These are phyloP conservation scores for Oncorhynchus nerka DNA, from an alignment of 2,113 vertebrate species.

Conservation along the genomic window DNA sequence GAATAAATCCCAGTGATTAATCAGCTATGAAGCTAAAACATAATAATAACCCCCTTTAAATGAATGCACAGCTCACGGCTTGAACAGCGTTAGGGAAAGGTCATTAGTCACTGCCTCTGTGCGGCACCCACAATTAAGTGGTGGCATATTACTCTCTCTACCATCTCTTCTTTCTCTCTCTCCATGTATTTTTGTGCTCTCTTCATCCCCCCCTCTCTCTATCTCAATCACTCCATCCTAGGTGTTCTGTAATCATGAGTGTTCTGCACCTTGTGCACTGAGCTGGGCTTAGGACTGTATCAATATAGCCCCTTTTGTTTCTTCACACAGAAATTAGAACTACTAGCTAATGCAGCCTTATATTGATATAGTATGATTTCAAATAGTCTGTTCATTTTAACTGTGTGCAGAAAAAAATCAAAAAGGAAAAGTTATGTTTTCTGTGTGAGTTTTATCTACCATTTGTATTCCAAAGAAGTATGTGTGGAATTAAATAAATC, in stretches of 20 bases:
- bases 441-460: slow-evolving; percentile 55
- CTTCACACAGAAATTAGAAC: background rate
- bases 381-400: background rate
- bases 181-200: slow-evolving; percentile 24
- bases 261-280: slow-evolving; percentile 1
- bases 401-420: background rate
- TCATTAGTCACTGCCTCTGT: slow-evolving; percentile 72
- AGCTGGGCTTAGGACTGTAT: background rate
- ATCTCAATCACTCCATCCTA: slow-evolving; percentile 18
- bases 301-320: background rate
- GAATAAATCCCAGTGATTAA: slow-evolving; percentile 71
- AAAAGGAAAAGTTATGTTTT: slow-evolving; percentile 29
- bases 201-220: slow-evolving; percentile 39
- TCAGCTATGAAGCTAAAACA: slow-evolving; percentile 74
- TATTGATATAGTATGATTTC: too few relatives aligned
- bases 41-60: slow-evolving; percentile 77
- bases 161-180: slow-evolving; percentile 17
- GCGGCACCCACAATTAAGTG: slow-evolving; percentile 72
- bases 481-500: slow-evolving; percentile 47
- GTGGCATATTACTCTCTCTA: slow-evolving; percentile 54
- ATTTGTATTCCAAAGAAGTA: slow-evolving; percentile 55
- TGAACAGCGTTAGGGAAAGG: slow-evolving; percentile 67
- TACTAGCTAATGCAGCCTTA: background rate
- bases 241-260: background rate
- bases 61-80: slow-evolving; percentile 71